Evolutionary conservation across 2,113 vertebrate species (phyloP), one percentile per base, ranked within the genome.

Genomic region (Lepisosteus oculatus): DNA sequence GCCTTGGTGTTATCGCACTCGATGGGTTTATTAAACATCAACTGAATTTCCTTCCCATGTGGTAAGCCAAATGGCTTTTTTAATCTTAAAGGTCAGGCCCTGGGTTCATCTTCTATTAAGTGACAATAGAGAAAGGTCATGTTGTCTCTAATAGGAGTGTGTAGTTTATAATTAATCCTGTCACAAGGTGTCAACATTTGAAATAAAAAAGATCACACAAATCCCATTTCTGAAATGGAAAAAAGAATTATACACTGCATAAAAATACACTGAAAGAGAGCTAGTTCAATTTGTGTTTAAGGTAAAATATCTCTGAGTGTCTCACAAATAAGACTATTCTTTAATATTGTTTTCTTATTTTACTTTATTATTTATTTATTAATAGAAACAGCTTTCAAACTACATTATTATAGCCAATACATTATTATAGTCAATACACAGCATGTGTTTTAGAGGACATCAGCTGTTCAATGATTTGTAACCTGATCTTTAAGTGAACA

Each of bases 251-350:
- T 72, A 72, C 15, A 17, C 15, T 17, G 72, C 57, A 9, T 72
- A 75, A 77, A 80, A 76, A 72, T 56, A 75, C 72, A 71, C 75
- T 80, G 83, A 76, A 77, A 69, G 65, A 79, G 78, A 76, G 77
- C 73, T 80, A 80, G 77, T 73, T 77, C 71, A 72, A 69, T 72
- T 75, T 67, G 71, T 74, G 76, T 75, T 17, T 41, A 68, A 70
- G 43, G 70, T 78, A 45, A 77, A 78, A 69, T 67, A 65, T 51
- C 59, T 54, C 44, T 12, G 63, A 17, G 72, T 57, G 59, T 57
- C 59, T 8, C 29, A 29, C 29, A 29, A 29, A 29, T 29, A 29
- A 29, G 29, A 29, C 29, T 29, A 29, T 29, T 29, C 29, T 29
- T 1, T 29, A 0, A 29, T 29, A 29, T 29, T 29, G 29, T 29